phyloP scores from a whole-genome alignment of 2,113 vertebrate species.

The Xiphorhynchus elegans region DNA sequence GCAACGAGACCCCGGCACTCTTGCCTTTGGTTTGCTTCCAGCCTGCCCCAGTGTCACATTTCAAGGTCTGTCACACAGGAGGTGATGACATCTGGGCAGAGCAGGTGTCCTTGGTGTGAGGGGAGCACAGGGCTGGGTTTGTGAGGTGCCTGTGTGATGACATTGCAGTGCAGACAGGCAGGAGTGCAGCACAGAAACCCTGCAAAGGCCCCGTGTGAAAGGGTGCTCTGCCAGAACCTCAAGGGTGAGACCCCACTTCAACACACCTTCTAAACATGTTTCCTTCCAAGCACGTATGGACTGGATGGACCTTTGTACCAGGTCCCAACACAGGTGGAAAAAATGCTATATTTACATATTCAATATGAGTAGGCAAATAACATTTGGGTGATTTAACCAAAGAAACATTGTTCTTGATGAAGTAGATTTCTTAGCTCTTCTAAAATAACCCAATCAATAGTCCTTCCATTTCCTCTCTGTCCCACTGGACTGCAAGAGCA shows the following conservation, averaged over 20 bases:
- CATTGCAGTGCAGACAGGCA: neutral
- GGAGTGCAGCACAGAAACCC: neutral
- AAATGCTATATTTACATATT: neutral
- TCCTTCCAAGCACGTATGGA: neutral
- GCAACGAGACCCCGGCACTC: neutral
- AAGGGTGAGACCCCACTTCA: neutral
- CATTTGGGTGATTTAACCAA: neutral
- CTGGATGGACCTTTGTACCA: neutral
- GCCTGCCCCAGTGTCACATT: no score
- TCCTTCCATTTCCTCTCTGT: neutral
- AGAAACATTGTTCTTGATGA: neutral
- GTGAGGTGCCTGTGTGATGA: rapidly evolving
- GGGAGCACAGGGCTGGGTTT: neutral
- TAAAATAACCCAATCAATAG: neutral
- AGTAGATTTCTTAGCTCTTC: neutral
- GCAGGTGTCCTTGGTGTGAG: neutral
- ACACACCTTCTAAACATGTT: neutral
- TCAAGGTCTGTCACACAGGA: neutral
- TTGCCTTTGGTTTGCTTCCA: rapidly evolving
- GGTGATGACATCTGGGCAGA: neutral
- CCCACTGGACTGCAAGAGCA: neutral
- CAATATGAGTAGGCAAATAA: neutral
- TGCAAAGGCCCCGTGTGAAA: rapidly evolving
- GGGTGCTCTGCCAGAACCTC: neutral
- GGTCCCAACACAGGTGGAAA: neutral